Base-by-base conservation (phyloP, 1,140 invertebrate species). In the Marisa cornuarietis region DNA sequence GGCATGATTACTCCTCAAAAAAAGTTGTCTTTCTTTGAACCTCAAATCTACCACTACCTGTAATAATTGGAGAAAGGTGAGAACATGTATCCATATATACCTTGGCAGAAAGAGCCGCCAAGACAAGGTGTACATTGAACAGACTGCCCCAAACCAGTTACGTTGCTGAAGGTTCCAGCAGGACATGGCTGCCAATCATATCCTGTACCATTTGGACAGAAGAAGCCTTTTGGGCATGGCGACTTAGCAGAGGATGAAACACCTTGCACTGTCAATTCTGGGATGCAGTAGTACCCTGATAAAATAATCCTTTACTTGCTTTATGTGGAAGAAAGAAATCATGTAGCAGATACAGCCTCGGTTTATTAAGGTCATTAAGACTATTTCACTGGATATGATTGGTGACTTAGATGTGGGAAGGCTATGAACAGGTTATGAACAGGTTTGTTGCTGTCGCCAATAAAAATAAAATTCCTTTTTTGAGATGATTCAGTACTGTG, bases 221-320 rank as follows among this genome's bases (percentile, higher is more conserved):
- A 90, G 79, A 83, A 90, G 51, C 89, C 89, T 24, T 82, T 73
- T 10, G 88, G 88, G 83, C 89, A 90, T 1, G 79, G 61, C 8
- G 72, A 80, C 63, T 80, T 85, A 18, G 85, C 81, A 14, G 88
- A 81, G 14, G 75, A 74, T 22, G 85, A 24, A 66, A 82, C 79
- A 31, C 87, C 87, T 31, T 82, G 81, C 10, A 84, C 77, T 7
- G 85, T 85, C 51, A 86, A 78, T 20, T 86, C 83, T 61, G 89
- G 88, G 6, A 89, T 81, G 85, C 89, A 90, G 80, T 89, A 90
- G 72, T 85, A 90, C n/a, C 89, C 88, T 89, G 81, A 5, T 81
- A 76, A 72, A 51, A 58, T 3, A 58, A 58, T 14, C 11, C 16
- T 58, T 58, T 18, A 11, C 54, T 6, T 58, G 8, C 54, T 14